Base-by-base conservation (phyloP, 2,888 invertebrate genomes). In the Cryptus armator region DNA sequence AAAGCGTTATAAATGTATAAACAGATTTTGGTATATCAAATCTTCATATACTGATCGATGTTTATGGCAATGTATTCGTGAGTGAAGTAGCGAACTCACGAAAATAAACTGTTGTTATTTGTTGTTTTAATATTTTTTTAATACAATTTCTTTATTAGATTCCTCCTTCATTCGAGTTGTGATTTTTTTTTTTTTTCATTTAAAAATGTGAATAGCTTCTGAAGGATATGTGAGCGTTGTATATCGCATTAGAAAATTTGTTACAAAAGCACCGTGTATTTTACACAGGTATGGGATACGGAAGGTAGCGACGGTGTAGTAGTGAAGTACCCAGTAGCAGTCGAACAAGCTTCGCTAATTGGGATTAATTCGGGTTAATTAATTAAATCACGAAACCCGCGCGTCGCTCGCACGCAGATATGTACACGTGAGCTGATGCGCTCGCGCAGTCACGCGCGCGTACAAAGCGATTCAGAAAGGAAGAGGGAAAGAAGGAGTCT, bases 321-420 rank as follows among this genome's bases (percentile, higher is more conserved):
- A 9, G 37, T 37, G 9, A 9, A 77, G 68, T 84, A 88, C 86
- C 51, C 87, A 89, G 87, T 88, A 86, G 86, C 75, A 74, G 71
- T 88, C 89, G 86, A 87, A 88, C 91, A 90, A 90, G 90, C 86
- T 88, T 88, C 88, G 84, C 90, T 92, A 92, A 92, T 92, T 92
- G 91, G 91, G 90, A 92, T 91, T 92, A 92, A 92, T 92, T 91
- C 88, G 89, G 87, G 87, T 89, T 92, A 90, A 92, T 92, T 92
- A 92, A 92, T 92, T 91, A 90, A 92, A 92, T 92, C 91, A 88
- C 88, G 87, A 87, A 88, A 90, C 88, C 86, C 87, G 5, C 37
- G 37, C 37, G 6, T 80, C 84, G 86, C 76, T 87, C 77, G 87
- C 87, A 74, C 76, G 66, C 82, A 16, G 51, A 43, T 62, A 56